Base-by-base conservation (phyloP, 2,113 vertebrate species). In the Tiliqua scincoides region DNA sequence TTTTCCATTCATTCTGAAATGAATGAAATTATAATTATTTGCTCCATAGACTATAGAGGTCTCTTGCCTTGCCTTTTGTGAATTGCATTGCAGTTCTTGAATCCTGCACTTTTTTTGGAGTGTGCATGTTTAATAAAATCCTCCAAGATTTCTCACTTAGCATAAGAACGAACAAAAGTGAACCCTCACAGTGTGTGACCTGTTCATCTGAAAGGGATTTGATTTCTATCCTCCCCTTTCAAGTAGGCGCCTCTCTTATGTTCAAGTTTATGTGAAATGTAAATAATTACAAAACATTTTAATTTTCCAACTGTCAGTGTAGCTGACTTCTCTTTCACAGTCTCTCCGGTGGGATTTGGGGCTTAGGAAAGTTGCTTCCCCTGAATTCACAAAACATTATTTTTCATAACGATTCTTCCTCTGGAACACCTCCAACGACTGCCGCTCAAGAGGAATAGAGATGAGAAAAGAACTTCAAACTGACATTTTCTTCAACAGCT, bases 201-300 rank as follows among this genome's bases (percentile, higher is more conserved):
- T 43, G 48, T 90, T 84, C 7, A 63, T 82, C 87, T 83, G 70
- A 70, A 87, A 79, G 89, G 91, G 57, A 74, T 91, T 93, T 92
- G 62, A 74, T 87, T 81, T 40, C 83, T 8, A 0, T 15, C 59
- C 5, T 17, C 90, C 40, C 76, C 54, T 77, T 89, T 85, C 85
- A 74, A 80, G 71, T n/a, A 83, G 37, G 17, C 75, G 87, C 74
- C 63, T 63, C 35, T 85, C 54, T 82, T 62, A 43, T 0, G 2
- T 10, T 86, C 48, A 88, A 75, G 57, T 48, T 78, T 70, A 48
- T 0, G 76, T 86, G 73, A 90, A 91, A 88, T 91, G 32, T 91
- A 94, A 89, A 87, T 77, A 91, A 89, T 92, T 88, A 89, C 92
- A 89, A 94, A 94, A 95, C 81, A 89, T 87, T 57, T 88, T 95